Percentiles rank a stretch among this genome's conserved stretches.
phyloP scores from a whole-genome alignment of 2,888 invertebrate genomes.

The Heliconius hortense region DNA sequence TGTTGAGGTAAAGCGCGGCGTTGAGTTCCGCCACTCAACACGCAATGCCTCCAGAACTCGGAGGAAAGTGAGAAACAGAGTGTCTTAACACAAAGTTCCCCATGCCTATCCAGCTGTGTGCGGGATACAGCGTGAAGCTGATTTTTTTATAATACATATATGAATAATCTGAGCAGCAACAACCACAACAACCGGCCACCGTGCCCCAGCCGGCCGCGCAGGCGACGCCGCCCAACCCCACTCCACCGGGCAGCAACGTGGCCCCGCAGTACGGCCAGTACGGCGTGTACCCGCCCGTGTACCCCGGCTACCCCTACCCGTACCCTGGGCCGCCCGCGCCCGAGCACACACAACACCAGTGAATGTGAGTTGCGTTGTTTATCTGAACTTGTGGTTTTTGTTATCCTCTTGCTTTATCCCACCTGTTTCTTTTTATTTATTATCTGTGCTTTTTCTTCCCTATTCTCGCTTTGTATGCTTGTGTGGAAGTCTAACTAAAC shows the following conservation, averaged over 20 bases:
- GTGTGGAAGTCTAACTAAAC: neutral
- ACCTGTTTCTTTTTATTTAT: neutral
- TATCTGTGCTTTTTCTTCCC: slow-evolving; percentile 25
- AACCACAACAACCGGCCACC: slow-evolving; percentile 47
- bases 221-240: slow-evolving; percentile 45
- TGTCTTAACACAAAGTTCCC: too few species aligned
- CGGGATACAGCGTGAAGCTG: too few species aligned
- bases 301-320: slow-evolving; percentile 62
- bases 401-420: neutral
- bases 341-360: slow-evolving; percentile 58
- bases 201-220: slow-evolving; percentile 45
- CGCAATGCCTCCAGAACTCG: too few species aligned
- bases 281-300: slow-evolving; percentile 67
- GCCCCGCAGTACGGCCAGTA: slow-evolving; percentile 60
- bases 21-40: too few species aligned
- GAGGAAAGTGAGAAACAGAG: too few species aligned
- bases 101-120: neutral
- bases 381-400: neutral
- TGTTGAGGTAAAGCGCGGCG: too few species aligned
- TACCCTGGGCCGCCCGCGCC: slow-evolving; percentile 50
- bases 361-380: slow-evolving; percentile 49
- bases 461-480: neutral
- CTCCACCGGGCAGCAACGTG: slow-evolving; percentile 42
- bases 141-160: neutral
- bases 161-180: slow-evolving; percentile 37